Percentiles rank a stretch among this genome's conserved stretches.
Evolutionary conservation across 2,113 vertebrate species (phyloP).

Genomic region (Vireo altiloquus): DNA sequence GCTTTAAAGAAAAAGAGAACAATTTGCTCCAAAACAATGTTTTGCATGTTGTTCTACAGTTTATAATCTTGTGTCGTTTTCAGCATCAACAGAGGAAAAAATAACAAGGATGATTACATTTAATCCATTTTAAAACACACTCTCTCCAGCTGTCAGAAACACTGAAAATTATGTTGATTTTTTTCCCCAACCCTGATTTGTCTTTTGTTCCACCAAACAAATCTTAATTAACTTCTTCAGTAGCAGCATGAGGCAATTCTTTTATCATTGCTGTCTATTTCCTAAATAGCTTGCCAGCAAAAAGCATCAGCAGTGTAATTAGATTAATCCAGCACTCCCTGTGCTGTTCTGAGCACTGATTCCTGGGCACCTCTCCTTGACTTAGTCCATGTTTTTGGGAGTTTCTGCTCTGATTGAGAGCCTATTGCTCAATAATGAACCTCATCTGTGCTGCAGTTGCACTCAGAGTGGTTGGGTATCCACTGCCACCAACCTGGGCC

Average conservation of each 20-base stretch:
- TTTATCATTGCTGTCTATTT: neutral
- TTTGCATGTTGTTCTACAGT: neutral
- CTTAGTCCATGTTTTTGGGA: neutral
- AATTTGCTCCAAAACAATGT: neutral
- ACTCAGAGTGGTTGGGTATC: neutral
- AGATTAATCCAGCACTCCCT: neutral
- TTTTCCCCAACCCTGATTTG: neutral
- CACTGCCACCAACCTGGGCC: neutral
- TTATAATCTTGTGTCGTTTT: neutral
- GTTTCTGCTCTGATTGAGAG: neutral
- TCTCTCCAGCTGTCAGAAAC: neutral
- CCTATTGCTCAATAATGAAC: neutral
- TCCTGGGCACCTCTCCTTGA: neutral
- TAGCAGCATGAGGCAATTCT: neutral
- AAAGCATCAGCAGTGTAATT: neutral
- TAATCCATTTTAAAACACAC: neutral
- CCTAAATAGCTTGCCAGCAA: neutral
- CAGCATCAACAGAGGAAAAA: neutral
- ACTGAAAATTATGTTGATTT: neutral
- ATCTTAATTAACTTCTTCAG: conserved; percentile 18
- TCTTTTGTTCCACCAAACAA: conserved; percentile 33
- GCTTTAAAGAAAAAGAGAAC: neutral
- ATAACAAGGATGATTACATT: neutral
- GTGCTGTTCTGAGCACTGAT: neutral
- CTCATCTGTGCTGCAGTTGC: neutral